Percentiles rank a stretch among this genome's conserved stretches.
These are phyloP conservation scores for Gallinago undulata DNA, from an alignment of 2,113 vertebrate genomes.

Conservation along the genomic window DNA sequence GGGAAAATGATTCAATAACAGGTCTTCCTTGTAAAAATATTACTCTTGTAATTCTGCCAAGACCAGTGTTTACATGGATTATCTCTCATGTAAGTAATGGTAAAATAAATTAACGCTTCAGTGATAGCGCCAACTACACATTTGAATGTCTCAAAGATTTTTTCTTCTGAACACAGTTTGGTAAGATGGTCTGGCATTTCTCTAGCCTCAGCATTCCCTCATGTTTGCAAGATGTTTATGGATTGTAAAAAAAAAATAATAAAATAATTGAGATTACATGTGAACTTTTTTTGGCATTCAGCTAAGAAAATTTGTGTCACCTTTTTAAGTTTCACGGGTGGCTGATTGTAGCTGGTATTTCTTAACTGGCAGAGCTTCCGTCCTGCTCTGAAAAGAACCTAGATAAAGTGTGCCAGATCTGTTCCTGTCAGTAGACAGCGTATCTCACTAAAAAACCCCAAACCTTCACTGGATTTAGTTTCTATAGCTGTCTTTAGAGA, in stretches of 20 bases:
- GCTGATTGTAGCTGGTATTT: background rate
- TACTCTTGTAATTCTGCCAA: slow-evolving; percentile 70
- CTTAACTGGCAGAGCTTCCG: background rate
- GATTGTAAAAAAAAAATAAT: background rate
- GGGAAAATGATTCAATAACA: slow-evolving; percentile 56
- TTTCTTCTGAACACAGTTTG: background rate
- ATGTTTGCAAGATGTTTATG: background rate
- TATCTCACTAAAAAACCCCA: background rate
- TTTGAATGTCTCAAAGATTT: slow-evolving; percentile 7
- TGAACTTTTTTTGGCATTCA: slow-evolving; percentile 15
- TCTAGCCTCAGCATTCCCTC: background rate
- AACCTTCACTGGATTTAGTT: background rate
- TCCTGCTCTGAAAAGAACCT: background rate
- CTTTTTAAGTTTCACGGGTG: slow-evolving; percentile 3
- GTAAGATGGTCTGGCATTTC: background rate
- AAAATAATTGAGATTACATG: background rate
- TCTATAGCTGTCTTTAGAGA: background rate
- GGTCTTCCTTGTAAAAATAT: slow-evolving; percentile 73
- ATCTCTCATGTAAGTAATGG: slow-evolving; percentile 59
- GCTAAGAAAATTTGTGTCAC: background rate
- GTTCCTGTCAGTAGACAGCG: background rate
- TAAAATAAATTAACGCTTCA: slow-evolving; percentile 14
- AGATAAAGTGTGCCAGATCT: background rate
- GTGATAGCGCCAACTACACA: background rate
- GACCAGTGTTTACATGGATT: slow-evolving; percentile 61